Conservation (phyloP, 2,113 vertebrate genomes). For the Odontophorus gujanensis region DNA sequence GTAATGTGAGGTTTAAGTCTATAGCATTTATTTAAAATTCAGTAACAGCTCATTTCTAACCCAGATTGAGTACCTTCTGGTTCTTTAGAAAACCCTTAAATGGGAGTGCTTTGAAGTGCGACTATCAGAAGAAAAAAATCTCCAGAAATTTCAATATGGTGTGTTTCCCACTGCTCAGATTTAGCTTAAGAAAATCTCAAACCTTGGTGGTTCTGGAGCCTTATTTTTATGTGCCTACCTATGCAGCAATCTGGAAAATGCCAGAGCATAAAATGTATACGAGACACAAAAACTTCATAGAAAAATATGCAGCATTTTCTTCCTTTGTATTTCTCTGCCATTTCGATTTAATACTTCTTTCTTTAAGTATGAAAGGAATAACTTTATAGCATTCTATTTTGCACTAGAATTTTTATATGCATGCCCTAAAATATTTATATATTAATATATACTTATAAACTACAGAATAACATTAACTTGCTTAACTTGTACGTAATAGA, state of each 20-base stretch:
- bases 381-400: constrained; percentile 28
- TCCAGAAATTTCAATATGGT: constrained; percentile 43
- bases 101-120: constrained; percentile 2
- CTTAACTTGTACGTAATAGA: neutral
- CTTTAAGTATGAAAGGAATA: constrained; percentile 1
- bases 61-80: constrained; percentile 41
- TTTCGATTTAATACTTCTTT: neutral
- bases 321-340: neutral
- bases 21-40: constrained; percentile 20
- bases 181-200: neutral
- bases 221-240: neutral
- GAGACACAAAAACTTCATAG: neutral
- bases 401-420: neutral
- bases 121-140: constrained; percentile 30
- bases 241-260: neutral
- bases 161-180: constrained; percentile 34
- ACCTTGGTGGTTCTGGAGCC: neutral
- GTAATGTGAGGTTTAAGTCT: constrained; percentile 27
- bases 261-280: neutral
- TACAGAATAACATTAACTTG: neutral
- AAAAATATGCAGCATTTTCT: neutral
- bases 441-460: constrained; percentile 47
- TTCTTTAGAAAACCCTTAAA: constrained; percentile 51
- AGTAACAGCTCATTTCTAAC: constrained; percentile 36
- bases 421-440: constrained; percentile 39